Base-by-base conservation (phyloP, 2,797 vertebrate genomes). In the Leuciscus waleckii region DNA sequence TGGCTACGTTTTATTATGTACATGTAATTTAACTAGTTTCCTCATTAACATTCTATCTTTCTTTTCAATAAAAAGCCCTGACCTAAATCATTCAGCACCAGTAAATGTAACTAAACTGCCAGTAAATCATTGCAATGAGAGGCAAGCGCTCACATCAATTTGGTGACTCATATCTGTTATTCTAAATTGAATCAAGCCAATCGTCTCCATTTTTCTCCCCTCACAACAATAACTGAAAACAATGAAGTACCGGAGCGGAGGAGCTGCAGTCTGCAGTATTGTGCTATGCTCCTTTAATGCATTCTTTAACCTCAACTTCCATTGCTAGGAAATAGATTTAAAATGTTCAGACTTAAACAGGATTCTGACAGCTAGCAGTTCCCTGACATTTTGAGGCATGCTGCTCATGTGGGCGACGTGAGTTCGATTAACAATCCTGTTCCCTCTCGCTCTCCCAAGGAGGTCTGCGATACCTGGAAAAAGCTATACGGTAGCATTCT, bases 111-210 rank as follows among this genome's bases (percentile, higher is more conserved):
- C 74, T 29, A 41, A 26, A 32, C 26, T 46, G 51, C 67, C 21
- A 49, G 70, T 76, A 70, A 79, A 61, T 61, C 76, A 79, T 6
- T 83, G 26, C 61, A 86, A 70, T 43, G 58, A 85, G 35, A 58
- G 35, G 61, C 71, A 74, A 80, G 84, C 26, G 56, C 76, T 73
- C 46, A n/a, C 75, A 86, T 83, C 87, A 79, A 43, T 88, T 80
- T 83, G 58, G 70, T 74, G 70, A 79, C 65, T 86, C 84, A 65
- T 17, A 74, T 77, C 77, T 74, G 65, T 85, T 86, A 84, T 88
- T 83, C 80, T 67, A 79, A 86, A 82, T 69, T 83, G 76, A 86
- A 85, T 83, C 54, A 75, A 77, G 87, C 63, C 75, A 82, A 82
- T 79, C 19, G 32, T 86, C 69, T 71, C 63, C 56, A 83, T 88